Percentiles rank a stretch among this genome's conserved stretches.
phyloP scores from a whole-genome alignment of 1,140 invertebrate species.

The Aradophagus sp. region DNA sequence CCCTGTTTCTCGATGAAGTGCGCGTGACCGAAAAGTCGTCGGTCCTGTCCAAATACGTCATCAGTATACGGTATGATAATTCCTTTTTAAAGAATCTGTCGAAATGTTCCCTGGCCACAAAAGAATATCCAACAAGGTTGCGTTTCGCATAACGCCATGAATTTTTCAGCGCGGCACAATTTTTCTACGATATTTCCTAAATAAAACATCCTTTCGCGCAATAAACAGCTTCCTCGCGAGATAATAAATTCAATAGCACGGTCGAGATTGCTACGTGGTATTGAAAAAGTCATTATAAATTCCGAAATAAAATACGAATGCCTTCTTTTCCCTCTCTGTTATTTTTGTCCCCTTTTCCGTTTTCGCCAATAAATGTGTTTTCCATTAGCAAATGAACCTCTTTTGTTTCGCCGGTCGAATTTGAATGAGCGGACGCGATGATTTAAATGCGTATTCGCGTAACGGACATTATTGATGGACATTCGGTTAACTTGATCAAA shows the following conservation, averaged over 20 bases:
- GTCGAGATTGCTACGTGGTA: slow-evolving; percentile 3
- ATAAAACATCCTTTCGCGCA: slow-evolving; percentile 35
- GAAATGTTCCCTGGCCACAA: slow-evolving; percentile 27
- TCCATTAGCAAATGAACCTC: slow-evolving; percentile 34
- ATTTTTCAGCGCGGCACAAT: slow-evolving; percentile 45
- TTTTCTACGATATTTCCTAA: slow-evolving; percentile 38
- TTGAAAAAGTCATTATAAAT: slow-evolving; percentile 14
- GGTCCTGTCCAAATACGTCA: slow-evolving; percentile 4
- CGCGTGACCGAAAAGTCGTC: slow-evolving; percentile 9
- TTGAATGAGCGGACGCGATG: slow-evolving; percentile 22
- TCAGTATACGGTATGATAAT: slow-evolving; percentile 42
- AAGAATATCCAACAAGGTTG: slow-evolving; percentile 39
- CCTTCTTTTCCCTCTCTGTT: too few species aligned
- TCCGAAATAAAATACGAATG: slow-evolving; percentile 32
- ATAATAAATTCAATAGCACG: slow-evolving; percentile 41
- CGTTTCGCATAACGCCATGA: slow-evolving; percentile 25
- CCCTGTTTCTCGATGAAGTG: background rate
- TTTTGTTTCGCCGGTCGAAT: slow-evolving; percentile 23
- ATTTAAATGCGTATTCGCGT: slow-evolving; percentile 40
- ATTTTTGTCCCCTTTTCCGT: too few species aligned
- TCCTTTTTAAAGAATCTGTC: slow-evolving; percentile 35
- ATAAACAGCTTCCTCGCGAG: slow-evolving; percentile 32
- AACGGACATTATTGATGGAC: slow-evolving; percentile 38
- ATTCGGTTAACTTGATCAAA: slow-evolving; percentile 35
- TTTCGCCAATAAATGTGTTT: slow-evolving; percentile 25